Base-by-base conservation (phyloP, 2,888 invertebrate genomes). In the Aphelenchoides bicaudatus region DNA sequence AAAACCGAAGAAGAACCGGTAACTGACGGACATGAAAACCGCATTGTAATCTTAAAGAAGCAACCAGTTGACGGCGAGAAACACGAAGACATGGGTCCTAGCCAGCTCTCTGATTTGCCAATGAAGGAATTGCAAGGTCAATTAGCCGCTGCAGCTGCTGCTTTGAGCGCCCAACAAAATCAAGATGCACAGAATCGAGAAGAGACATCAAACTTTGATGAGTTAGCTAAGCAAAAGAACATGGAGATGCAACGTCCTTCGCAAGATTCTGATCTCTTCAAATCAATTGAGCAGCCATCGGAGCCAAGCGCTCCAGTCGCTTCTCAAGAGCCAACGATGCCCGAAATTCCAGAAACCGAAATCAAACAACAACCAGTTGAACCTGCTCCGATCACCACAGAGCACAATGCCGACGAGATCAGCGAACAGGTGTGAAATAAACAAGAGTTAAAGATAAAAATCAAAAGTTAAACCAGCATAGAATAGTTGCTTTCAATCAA, bases 71-170 rank as follows among this genome's bases (percentile, higher is more conserved):
- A 51, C 37, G 52, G 37, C 53, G 51, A 55, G 19, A 27, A 50
- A 23, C 13, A 52, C 34, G 51, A 55, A 16, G 55, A 55, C 19
- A 16, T 28, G 16, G 27, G 29, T 13, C 48, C 53, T 13, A 59
- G 37, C 43, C 56, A 59, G 46, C 34, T 58, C 16, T 21, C 54
- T 16, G 46, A 58, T 34, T 29, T 58, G 46, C 58, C 58, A n/a
- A 28, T 58, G 21, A 54, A 58, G 39, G 58, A 58, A 28, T 47
- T 58, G 25, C 58, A 58, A 55, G 58, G 58, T 8, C 43, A 58
- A 37, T 28, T 55, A 21, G 52, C 55, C 10, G 52, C 51, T 13
- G 55, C 51, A 23, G 53, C 51, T 31, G 53, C 55, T 16, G 55
- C 52, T 19, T 30, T 25, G 43, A 3, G 37, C 2, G 52, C 52